Conservation (phyloP, 2,797 vertebrate genomes). For the Cirrhinus molitorella region DNA sequence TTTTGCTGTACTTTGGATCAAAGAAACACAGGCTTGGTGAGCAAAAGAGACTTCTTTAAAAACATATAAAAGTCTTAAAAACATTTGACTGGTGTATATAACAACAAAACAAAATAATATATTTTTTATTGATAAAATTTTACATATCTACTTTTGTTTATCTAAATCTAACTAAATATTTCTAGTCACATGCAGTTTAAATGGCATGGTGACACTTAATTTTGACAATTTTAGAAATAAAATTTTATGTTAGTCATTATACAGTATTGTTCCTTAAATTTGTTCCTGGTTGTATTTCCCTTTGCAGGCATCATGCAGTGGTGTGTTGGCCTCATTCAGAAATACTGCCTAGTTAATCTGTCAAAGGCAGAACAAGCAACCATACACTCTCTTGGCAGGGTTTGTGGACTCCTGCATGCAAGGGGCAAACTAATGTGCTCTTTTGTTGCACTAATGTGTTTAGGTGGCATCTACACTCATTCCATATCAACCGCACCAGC, state of each 20-base stretch:
- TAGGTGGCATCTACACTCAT: conserved; percentile 26
- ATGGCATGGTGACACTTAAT: background rate
- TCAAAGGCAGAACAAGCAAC: conserved; percentile 19
- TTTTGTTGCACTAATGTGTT: conserved; percentile 59
- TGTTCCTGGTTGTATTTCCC: conserved; percentile 7
- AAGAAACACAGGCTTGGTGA: too few species aligned
- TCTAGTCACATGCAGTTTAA: background rate
- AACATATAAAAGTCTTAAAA: too few species aligned
- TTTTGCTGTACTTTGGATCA: too few species aligned
- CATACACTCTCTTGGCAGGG: conserved; percentile 21
- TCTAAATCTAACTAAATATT: too few species aligned
- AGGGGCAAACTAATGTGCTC: conserved; percentile 46
- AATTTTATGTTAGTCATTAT: background rate
- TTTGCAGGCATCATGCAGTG: background rate
- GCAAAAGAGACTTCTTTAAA: too few species aligned
- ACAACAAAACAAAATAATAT: background rate
- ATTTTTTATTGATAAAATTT: background rate
- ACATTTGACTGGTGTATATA: too few species aligned
- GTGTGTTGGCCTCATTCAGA: conserved; percentile 11
- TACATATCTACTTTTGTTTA: background rate
- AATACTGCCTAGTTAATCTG: conserved; percentile 15
- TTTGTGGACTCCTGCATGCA: conserved; percentile 54
- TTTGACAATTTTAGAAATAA: background rate
- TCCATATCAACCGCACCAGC: background rate
- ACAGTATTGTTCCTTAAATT: conserved; percentile 1